Evolutionary conservation across 53 echinoderm and acorn worm species (phyloP).

Genomic region (Holothuria leucospilota): DNA sequence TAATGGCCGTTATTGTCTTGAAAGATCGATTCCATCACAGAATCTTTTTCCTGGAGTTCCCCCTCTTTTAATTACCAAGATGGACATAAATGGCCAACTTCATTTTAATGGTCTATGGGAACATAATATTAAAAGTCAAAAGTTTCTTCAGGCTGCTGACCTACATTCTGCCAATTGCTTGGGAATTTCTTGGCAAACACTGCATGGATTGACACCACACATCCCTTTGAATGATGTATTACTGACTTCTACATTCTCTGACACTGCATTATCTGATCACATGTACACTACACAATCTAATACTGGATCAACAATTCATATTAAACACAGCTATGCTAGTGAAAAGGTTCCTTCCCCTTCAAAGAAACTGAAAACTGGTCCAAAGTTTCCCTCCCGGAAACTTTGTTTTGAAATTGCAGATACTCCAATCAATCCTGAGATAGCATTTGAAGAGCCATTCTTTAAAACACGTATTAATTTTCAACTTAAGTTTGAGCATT

Average conservation of each 20-base stretch:
- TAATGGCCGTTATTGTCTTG: not conserved
- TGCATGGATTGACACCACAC: not conserved
- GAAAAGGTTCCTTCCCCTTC: too few species aligned
- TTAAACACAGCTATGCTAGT: too few species aligned
- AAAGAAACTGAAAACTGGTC: too few species aligned
- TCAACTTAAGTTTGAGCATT: not conserved
- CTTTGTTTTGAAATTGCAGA: too few species aligned
- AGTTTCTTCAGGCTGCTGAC: not conserved
- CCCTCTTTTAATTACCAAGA: not conserved
- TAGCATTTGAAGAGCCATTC: not conserved
- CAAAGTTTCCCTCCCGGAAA: too few species aligned
- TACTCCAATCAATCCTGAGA: too few species aligned
- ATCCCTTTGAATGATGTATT: not conserved
- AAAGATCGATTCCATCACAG: not conserved
- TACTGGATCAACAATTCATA: too few species aligned
- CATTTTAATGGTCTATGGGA: conserved; percentile 3
- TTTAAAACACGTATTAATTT: not conserved
- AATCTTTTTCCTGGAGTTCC: not conserved
- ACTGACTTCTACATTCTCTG: not conserved
- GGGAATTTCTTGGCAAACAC: not conserved
- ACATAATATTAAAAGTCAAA: not conserved
- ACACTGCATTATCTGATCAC: too few species aligned
- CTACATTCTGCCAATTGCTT: not conserved
- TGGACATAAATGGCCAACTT: not conserved
- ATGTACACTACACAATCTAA: too few species aligned